Conservation (phyloP, 2,113 vertebrate genomes). For the Mixornis gularis region DNA sequence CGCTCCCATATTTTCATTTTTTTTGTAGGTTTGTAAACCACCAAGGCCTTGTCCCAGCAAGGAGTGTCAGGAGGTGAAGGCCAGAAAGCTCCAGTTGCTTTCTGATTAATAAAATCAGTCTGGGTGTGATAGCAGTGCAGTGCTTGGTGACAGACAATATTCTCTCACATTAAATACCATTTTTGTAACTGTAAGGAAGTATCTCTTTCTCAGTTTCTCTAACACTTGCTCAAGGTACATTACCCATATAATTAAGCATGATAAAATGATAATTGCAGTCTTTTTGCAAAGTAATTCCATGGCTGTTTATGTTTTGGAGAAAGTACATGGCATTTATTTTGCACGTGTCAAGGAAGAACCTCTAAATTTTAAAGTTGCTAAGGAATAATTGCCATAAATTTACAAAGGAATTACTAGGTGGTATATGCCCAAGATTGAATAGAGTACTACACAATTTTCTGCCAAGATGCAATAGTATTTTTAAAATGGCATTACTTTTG, state of each 20-base stretch:
- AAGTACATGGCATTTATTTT: constrained; percentile 34
- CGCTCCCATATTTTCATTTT: neutral
- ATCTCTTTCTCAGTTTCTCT: constrained; percentile 40
- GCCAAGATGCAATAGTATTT: neutral
- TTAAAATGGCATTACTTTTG: neutral
- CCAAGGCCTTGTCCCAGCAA: neutral
- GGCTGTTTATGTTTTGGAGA: constrained; percentile 44
- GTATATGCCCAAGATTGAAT: neutral
- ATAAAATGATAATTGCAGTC: constrained; percentile 63
- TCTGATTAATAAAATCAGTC: neutral
- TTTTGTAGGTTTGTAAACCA: neutral
- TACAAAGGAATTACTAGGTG: constrained; percentile 6
- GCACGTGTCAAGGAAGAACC: constrained; percentile 9
- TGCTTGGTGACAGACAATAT: neutral
- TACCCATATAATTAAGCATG: constrained; percentile 61
- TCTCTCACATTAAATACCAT: neutral
- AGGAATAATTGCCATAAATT: constrained; percentile 39
- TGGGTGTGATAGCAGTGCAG: neutral
- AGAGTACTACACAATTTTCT: neutral
- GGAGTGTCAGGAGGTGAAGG: neutral
- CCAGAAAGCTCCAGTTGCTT: neutral
- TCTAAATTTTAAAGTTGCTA: constrained; percentile 11
- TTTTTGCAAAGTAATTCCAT: constrained; percentile 29
- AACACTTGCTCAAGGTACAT: constrained; percentile 57
- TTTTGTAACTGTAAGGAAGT: neutral